Percentiles rank a stretch among this genome's conserved stretches.
Conservation (phyloP, 2,113 vertebrate species). For the Catharus minimus region DNA sequence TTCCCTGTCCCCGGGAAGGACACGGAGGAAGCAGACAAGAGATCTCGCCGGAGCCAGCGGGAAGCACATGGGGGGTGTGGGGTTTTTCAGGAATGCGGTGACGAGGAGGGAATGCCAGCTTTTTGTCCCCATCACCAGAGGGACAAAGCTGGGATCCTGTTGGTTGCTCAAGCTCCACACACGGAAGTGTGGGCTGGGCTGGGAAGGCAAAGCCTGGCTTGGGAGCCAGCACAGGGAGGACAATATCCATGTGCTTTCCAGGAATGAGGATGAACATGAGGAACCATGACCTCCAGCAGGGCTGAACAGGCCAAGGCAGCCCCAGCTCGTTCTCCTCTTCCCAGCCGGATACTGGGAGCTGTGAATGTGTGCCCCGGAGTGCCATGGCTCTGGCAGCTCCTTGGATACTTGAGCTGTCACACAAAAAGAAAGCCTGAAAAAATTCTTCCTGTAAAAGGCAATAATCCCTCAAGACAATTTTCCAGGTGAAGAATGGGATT, state of each 20-base stretch:
- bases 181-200: neutral
- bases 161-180: neutral
- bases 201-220: neutral
- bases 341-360: neutral
- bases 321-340: neutral
- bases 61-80: neutral
- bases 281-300: neutral
- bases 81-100: neutral
- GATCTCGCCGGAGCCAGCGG: neutral
- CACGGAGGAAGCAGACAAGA: neutral
- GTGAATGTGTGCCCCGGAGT: neutral
- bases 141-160: neutral
- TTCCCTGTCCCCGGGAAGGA: slow-evolving; percentile 23
- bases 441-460: neutral
- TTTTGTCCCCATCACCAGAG: neutral
- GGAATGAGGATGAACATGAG: neutral
- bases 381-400: neutral
- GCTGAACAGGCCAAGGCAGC: neutral
- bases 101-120: neutral
- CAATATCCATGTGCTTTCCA: slow-evolving; percentile 9
- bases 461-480: neutral
- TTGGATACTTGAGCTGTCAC: neutral
- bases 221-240: neutral
- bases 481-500: neutral
- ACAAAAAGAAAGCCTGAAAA: neutral